These are phyloP conservation scores for Streptopelia turtur DNA, from an alignment of 2,797 vertebrate genomes.

Conservation along the genomic window DNA sequence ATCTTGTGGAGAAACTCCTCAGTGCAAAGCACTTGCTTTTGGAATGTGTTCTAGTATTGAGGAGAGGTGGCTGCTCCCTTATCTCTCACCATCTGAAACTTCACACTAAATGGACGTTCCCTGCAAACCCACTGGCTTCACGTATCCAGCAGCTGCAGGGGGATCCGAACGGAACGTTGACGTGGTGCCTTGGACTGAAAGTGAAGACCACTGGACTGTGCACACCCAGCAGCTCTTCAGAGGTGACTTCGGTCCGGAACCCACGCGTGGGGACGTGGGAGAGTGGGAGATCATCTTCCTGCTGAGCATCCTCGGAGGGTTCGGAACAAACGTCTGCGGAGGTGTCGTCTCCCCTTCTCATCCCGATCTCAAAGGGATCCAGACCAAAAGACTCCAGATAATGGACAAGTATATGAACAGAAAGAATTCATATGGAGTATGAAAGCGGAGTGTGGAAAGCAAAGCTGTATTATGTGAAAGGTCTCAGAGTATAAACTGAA, in stretches of 20 bases:
- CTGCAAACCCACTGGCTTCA: neutral
- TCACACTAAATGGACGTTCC: neutral
- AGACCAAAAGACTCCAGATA: neutral
- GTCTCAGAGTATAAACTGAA: slow-evolving; percentile 3
- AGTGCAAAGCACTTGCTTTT: neutral
- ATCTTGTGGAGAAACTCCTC: neutral
- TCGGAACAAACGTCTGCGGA: rapidly evolving
- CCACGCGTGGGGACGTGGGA: neutral
- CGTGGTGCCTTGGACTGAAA: neutral
- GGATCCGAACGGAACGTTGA: neutral
- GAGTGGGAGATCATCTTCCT: neutral
- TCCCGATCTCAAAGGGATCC: neutral
- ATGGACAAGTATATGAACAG: neutral
- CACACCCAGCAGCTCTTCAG: neutral
- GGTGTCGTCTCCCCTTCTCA: neutral
- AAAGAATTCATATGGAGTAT: rapidly evolving
- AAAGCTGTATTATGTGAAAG: neutral
- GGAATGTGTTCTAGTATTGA: neutral
- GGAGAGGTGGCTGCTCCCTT: neutral
- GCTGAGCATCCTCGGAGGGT: neutral
- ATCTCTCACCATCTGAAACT: neutral
- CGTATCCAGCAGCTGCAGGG: neutral
- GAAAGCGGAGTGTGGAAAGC: neutral
- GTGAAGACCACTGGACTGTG: neutral
- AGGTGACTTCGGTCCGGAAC: neutral